phyloP scores from a whole-genome alignment of 1,140 invertebrate genomes.

The Diploscapter pachys region DNA sequence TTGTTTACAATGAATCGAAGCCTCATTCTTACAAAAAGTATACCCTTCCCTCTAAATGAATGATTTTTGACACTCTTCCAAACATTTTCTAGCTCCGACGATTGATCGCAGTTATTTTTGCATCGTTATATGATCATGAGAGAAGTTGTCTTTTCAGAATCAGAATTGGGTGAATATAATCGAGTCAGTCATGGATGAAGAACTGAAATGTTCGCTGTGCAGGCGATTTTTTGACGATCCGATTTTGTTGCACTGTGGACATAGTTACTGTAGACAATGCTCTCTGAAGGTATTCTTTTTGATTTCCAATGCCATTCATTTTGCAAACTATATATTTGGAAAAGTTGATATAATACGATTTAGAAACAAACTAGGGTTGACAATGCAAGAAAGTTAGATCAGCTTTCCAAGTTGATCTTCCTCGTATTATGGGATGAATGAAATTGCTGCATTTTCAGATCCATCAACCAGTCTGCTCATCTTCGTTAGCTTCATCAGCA shows the following conservation, averaged over 20 bases:
- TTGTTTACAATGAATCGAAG: too few species aligned
- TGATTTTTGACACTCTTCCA: too few species aligned
- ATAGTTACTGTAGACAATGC: constrained; percentile 72
- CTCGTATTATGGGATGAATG: background rate
- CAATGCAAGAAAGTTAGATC: background rate
- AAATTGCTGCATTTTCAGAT: background rate
- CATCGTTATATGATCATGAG: too few species aligned
- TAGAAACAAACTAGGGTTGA: background rate
- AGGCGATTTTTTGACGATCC: constrained; percentile 87
- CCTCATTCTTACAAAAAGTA: too few species aligned
- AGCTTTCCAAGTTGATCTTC: background rate
- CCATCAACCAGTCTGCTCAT: background rate
- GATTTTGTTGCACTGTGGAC: constrained; percentile 85
- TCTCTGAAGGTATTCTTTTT: constrained; percentile 31
- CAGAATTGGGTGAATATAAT: too few species aligned
- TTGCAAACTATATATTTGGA: background rate
- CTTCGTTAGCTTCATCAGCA: constrained; percentile 61
- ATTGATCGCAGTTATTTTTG: too few species aligned
- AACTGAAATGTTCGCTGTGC: constrained; percentile 84
- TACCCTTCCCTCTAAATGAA: too few species aligned
- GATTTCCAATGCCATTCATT: background rate
- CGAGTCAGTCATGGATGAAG: constrained; percentile 77
- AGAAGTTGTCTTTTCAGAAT: too few species aligned
- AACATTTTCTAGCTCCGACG: too few species aligned
- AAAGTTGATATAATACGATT: background rate